These are phyloP conservation scores for Cygnus buccinator DNA, from an alignment of 2,113 vertebrate genomes.

Conservation along the genomic window DNA sequence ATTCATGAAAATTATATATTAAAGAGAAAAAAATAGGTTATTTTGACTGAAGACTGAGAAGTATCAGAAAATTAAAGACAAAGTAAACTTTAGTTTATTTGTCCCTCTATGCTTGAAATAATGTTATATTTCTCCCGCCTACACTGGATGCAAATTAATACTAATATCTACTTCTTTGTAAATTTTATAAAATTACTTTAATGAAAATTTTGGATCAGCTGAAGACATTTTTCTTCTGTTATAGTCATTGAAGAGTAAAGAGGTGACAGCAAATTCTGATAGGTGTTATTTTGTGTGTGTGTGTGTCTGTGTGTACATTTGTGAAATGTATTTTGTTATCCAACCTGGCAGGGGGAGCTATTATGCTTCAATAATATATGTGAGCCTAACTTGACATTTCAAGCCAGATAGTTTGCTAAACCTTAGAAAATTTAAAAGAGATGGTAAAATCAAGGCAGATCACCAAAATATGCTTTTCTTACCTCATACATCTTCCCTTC, in stretches of 20 bases:
- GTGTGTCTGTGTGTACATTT: neutral
- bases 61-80: neutral
- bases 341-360: constrained; percentile 72
- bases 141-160: neutral
- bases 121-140: neutral
- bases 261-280: neutral
- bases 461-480: neutral
- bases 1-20: neutral
- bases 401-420: neutral
- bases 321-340: constrained; percentile 43
- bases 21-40: neutral
- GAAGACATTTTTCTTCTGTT: neutral
- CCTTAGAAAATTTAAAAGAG: neutral
- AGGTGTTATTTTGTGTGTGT: neutral
- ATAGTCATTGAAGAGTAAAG: neutral
- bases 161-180: neutral
- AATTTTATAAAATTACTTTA: neutral
- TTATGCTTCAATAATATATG: constrained; percentile 58
- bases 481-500: neutral
- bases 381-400: constrained; percentile 11
- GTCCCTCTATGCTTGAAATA: neutral
- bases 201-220: neutral
- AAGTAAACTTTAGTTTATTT: neutral
- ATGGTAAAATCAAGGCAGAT: neutral
- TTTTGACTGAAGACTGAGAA: neutral